These are phyloP conservation scores for Patella caerulea DNA, from an alignment of 2,888 invertebrate genomes.

Conservation along the genomic window DNA sequence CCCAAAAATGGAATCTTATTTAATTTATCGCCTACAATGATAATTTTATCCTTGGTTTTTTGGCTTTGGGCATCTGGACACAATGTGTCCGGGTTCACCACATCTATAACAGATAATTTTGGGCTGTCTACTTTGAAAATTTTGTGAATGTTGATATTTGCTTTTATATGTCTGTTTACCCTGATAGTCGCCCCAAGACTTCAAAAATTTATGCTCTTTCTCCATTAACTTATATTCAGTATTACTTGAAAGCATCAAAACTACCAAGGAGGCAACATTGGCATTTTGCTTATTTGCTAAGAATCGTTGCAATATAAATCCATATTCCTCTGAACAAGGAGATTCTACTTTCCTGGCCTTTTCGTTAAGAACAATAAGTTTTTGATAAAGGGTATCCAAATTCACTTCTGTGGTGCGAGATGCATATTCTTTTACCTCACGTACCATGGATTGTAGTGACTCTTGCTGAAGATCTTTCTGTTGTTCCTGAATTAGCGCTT, in stretches of 20 bases:
- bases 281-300: background rate
- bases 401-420: background rate
- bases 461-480: background rate
- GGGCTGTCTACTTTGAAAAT: background rate
- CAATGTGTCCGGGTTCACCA: background rate
- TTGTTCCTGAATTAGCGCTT: background rate
- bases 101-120: background rate
- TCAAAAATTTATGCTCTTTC: background rate
- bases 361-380: too few species aligned
- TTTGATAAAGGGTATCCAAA: background rate
- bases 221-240: too few species aligned
- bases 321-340: background rate
- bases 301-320: background rate
- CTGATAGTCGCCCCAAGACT: background rate
- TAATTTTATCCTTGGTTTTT: too few species aligned
- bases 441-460: background rate
- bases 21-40: too few species aligned
- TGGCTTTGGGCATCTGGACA: background rate
- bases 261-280: background rate
- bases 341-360: too few species aligned
- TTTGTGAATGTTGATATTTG: too few species aligned
- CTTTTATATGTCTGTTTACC: too few species aligned
- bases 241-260: background rate
- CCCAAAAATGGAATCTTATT: too few species aligned
- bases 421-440: conserved; percentile 5